phyloP scores from a whole-genome alignment of 2,888 invertebrate genomes.

The Xylota sylvarum region DNA sequence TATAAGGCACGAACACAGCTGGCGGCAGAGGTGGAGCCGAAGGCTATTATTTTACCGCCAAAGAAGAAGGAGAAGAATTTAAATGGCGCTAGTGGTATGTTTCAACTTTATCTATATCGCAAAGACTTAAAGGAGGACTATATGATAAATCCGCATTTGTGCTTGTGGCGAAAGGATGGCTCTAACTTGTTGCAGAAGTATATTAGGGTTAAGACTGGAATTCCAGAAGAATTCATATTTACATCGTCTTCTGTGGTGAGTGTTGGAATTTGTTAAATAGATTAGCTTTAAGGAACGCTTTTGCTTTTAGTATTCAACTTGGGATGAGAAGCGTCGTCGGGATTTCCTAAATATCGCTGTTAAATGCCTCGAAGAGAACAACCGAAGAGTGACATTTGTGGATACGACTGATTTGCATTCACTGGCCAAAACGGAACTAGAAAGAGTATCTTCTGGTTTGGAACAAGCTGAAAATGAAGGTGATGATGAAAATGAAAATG shows the following conservation, averaged over 20 bases:
- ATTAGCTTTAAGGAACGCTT: not conserved
- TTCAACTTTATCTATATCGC: slow-evolving; percentile 79
- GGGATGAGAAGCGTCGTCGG: slow-evolving; percentile 83
- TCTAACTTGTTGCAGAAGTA: slow-evolving; percentile 84
- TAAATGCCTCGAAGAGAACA: slow-evolving; percentile 80
- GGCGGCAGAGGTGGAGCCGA: slow-evolving; percentile 78
- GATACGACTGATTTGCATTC: slow-evolving; percentile 59
- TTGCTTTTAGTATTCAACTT: slow-evolving; percentile 83
- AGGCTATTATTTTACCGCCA: slow-evolving; percentile 79
- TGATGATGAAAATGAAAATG: slow-evolving; percentile 70
- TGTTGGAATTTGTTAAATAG: slow-evolving; percentile 12
- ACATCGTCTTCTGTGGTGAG: slow-evolving; percentile 85
- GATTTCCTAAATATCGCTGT: slow-evolving; percentile 83
- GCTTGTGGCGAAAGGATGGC: slow-evolving; percentile 84
- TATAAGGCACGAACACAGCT: slow-evolving; percentile 72
- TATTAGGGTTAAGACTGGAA: slow-evolving; percentile 82
- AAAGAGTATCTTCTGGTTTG: slow-evolving; percentile 28
- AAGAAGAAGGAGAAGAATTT: slow-evolving; percentile 81
- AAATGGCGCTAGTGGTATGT: slow-evolving; percentile 38
- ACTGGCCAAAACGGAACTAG: slow-evolving; percentile 52
- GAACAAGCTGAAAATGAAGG: slow-evolving; percentile 50
- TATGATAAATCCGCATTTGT: slow-evolving; percentile 82
- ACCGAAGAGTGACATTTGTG: slow-evolving; percentile 61
- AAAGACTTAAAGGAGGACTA: slow-evolving; percentile 82
- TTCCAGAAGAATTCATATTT: slow-evolving; percentile 82